Evolutionary conservation across 2,113 vertebrate genomes (phyloP).

Genomic region (Oxyruncus cristatus): DNA sequence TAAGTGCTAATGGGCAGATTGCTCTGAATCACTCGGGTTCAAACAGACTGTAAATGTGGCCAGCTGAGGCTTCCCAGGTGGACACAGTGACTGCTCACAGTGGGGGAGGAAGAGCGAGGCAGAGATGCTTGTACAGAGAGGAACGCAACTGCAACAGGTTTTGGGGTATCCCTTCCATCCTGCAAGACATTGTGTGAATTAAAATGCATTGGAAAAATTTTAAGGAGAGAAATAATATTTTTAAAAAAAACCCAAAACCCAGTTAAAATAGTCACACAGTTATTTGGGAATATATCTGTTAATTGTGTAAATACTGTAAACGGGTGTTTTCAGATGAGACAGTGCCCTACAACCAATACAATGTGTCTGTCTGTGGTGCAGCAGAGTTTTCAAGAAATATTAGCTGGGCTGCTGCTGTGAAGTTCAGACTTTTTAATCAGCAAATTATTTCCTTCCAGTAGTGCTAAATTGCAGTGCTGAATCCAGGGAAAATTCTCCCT

Average conservation of each 20-base stretch:
- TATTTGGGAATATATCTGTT: neutral
- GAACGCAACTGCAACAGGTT: neutral
- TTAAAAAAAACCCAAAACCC: neutral
- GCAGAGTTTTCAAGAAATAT: neutral
- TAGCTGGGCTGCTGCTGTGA: neutral
- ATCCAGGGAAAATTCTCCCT: neutral
- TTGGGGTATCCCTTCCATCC: neutral
- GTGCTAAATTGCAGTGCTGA: neutral
- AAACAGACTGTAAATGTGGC: neutral
- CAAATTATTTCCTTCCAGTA: neutral
- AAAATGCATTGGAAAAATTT: neutral
- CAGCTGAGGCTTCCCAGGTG: neutral
- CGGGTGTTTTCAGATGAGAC: neutral
- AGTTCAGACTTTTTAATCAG: neutral
- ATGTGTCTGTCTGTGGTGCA: neutral
- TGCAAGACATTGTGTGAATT: neutral
- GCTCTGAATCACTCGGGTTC: neutral
- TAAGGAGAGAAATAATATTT: neutral
- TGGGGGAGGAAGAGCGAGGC: neutral
- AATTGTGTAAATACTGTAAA: neutral
- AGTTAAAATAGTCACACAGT: neutral
- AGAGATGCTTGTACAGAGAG: neutral
- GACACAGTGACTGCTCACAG: neutral
- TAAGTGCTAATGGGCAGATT: neutral
- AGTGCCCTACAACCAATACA: neutral